phyloP scores from a whole-genome alignment of 30 jellyfish, hydroid and myxozoan genomes.

The Nemopilema nomurai region DNA sequence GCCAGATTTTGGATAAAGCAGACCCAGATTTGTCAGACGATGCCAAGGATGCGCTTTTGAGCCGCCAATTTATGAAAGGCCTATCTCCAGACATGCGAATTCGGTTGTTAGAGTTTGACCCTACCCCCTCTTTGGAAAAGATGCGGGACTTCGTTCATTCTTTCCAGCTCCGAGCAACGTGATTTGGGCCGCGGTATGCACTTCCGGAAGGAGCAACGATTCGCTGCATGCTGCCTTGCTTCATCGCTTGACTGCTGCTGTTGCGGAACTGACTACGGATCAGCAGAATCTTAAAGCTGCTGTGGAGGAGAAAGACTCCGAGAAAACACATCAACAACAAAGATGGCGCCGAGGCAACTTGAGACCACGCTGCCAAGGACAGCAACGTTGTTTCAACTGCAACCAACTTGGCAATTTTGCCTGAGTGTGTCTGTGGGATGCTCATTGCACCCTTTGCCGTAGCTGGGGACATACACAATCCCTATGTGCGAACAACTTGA shows the following conservation, averaged over 20 bases:
- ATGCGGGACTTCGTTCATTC: neutral
- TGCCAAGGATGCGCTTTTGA: neutral
- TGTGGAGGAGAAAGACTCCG: constrained; percentile 15
- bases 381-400: too few species aligned
- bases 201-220: neutral
- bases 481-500: constrained; percentile 30
- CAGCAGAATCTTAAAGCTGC: constrained; percentile 1
- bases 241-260: constrained; percentile 5
- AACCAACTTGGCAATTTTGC: constrained; percentile 32
- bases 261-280: constrained; percentile 6
- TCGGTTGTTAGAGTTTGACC: constrained; percentile 10
- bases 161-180: neutral
- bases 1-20: constrained; percentile 13
- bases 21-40: constrained; percentile 5
- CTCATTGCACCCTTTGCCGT: constrained; percentile 37
- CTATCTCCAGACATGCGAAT: neutral
- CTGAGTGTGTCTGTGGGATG: constrained; percentile 13
- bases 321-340: constrained; percentile 9
- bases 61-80: constrained; percentile 24
- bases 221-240: neutral
- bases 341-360: too few species aligned
- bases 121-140: neutral
- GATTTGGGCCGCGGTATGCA: constrained; percentile 18
- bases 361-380: too few species aligned
- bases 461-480: constrained; percentile 28